These are phyloP conservation scores for Parotia lawesii DNA, from an alignment of 2,113 vertebrate genomes.

Conservation along the genomic window DNA sequence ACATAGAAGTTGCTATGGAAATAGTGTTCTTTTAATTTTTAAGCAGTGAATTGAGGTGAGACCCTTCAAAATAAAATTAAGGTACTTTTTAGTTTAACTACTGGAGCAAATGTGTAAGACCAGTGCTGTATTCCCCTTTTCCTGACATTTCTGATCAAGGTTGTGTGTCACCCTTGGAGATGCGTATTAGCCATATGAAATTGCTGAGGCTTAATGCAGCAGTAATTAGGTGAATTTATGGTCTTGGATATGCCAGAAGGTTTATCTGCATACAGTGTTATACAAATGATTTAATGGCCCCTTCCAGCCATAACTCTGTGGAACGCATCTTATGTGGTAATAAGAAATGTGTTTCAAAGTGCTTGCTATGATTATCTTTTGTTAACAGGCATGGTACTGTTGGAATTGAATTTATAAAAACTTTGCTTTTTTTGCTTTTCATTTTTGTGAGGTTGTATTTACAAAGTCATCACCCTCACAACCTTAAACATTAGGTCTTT, in stretches of 20 bases:
- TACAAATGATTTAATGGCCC: constrained; percentile 15
- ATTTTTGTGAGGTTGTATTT: background rate
- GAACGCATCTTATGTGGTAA: background rate
- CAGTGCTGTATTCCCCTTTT: background rate
- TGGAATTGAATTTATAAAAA: background rate
- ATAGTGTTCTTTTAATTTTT: background rate
- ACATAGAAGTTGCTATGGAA: background rate
- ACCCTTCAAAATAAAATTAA: background rate
- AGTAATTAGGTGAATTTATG: constrained; percentile 22
- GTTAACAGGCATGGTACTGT: background rate
- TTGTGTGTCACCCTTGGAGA: background rate
- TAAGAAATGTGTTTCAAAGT: background rate
- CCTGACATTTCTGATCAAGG: background rate
- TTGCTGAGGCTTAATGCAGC: background rate
- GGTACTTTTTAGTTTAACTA: background rate
- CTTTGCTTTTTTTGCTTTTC: background rate
- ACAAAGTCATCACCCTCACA: background rate
- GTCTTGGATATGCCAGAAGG: background rate
- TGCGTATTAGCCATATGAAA: background rate
- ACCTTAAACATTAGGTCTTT: background rate
- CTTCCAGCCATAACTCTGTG: constrained; percentile 17
- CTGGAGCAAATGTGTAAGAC: background rate
- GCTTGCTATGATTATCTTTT: background rate
- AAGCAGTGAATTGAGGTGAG: background rate
- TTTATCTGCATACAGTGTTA: background rate